Base-by-base conservation (phyloP, 2,888 invertebrate genomes). In the Dioctria linearis region DNA sequence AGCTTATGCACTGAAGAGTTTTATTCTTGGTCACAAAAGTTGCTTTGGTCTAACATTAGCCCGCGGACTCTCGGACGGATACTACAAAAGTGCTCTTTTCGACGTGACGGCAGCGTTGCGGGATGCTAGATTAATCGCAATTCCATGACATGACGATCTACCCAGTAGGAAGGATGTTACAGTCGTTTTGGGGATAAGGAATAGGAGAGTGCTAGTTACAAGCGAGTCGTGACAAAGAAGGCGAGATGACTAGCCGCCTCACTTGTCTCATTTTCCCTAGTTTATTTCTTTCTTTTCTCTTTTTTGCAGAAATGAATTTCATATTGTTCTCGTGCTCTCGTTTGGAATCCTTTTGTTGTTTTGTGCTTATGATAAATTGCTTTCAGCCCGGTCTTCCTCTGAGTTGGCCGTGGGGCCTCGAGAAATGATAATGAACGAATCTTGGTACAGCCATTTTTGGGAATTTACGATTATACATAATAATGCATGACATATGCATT, bases 261-360 rank as follows among this genome's bases (percentile, higher is more conserved):
- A 59, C 59, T 59, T 59, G 61, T 61, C 61, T 61, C 25, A 66
- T 40, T 66, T 66, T 43, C 66, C 66, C 66, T 43, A 13, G 13
- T 37, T 61, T 61, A 61, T 37, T 6, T 42, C 43, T 66, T 43
- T 43, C 42, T 66, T 43, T 66, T 66, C 42, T 43, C 66, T 66
- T 66, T 43, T 66, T 66, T 66, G n/a, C 43, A 66, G 42, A 6
- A 42, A 66, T 8, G 42, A 66, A 43, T 66, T 43, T 66, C 66
- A 66, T 66, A 66, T 66, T 66, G 66, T 66, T 66, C 66, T 43
- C 13, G 66, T 66, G 66, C 43, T 66, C 66, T 66, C 66, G 46
- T 66, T 66, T 43, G 46, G 66, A 66, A 43, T 66, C 43, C 66
- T 66, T 66, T 66, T 66, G 66, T 66, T 43, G 43, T 42, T 13